Conservation (phyloP, 2,113 vertebrate species). For the Delphinus delphis region DNA sequence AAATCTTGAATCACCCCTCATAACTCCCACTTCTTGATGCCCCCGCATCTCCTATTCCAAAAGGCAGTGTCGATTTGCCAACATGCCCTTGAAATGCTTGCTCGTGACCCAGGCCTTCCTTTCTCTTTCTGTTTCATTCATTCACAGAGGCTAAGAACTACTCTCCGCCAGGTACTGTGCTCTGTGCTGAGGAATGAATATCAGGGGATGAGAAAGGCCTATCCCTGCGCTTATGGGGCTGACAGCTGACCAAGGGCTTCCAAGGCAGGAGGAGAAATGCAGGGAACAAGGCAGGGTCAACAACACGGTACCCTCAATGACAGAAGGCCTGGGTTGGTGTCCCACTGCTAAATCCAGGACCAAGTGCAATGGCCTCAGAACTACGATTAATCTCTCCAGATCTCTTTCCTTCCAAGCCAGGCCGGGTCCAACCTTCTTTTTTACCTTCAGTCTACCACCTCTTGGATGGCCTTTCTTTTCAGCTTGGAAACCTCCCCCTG, state of each 20-base stretch:
- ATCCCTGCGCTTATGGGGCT: fast-evolving
- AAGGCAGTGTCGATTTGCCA: not conserved
- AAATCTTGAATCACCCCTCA: not conserved
- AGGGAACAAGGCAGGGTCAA: not conserved
- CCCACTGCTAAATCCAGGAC: not conserved
- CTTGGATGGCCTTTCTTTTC: not conserved
- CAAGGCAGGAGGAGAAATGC: not conserved
- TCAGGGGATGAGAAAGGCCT: not conserved
- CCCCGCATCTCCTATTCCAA: not conserved
- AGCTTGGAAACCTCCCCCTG: not conserved
- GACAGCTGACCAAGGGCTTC: not conserved
- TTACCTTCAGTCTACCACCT: not conserved
- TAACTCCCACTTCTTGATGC: not conserved
- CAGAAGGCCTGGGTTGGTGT: not conserved
- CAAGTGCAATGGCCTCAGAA: not conserved
- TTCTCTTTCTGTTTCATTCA: not conserved
- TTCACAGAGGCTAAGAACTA: not conserved
- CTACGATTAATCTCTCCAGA: not conserved
- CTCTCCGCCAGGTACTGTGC: not conserved
- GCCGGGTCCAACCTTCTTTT: not conserved
- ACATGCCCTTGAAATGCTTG: no score
- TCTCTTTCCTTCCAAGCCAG: not conserved
- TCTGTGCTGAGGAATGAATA: not conserved
- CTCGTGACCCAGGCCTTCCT: not conserved
- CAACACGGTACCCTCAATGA: not conserved